phyloP scores from a whole-genome alignment of 1,140 invertebrate genomes.

The Achroia grisella region DNA sequence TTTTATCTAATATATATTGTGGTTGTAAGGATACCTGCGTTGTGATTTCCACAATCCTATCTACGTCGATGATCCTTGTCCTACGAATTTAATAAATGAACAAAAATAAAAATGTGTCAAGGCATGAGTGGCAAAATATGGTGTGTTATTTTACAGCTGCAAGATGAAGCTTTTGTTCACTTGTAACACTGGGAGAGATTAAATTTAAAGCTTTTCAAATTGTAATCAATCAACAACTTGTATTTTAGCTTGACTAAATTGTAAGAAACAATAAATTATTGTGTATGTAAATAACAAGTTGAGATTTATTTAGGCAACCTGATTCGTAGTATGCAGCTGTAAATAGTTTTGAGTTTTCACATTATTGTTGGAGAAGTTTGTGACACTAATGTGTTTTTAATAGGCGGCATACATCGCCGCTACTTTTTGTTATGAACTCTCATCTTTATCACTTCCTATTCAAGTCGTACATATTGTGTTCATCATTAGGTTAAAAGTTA shows the following conservation, averaged over 20 bases:
- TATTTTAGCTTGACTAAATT: conserved; percentile 73
- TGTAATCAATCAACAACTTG: conserved; percentile 69
- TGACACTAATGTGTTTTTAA: too few relatives aligned
- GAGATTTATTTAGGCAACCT: conserved; percentile 68
- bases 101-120: conserved; percentile 22
- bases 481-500: too few relatives aligned
- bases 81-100: conserved; percentile 28
- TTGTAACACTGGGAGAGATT: conserved; percentile 59
- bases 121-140: conserved; percentile 55
- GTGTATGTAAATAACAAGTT: conserved; percentile 70
- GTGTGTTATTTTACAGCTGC: conserved; percentile 56
- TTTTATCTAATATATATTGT: conserved; percentile 76
- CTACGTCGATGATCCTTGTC: conserved; percentile 16
- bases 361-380: too few relatives aligned
- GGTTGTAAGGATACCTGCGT: conserved; percentile 74
- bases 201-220: conserved; percentile 63
- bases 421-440: too few relatives aligned
- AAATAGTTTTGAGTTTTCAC: too few relatives aligned
- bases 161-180: conserved; percentile 56
- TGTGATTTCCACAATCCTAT: conserved; percentile 67
- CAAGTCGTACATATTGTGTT: too few relatives aligned
- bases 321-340: conserved; percentile 21
- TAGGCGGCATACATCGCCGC: too few relatives aligned
- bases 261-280: conserved; percentile 74
- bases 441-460: too few relatives aligned